Evolutionary conservation across 2,113 vertebrate genomes (phyloP), one percentile per base, ranked within the genome.

Genomic region (Cebidichthys violaceus): DNA sequence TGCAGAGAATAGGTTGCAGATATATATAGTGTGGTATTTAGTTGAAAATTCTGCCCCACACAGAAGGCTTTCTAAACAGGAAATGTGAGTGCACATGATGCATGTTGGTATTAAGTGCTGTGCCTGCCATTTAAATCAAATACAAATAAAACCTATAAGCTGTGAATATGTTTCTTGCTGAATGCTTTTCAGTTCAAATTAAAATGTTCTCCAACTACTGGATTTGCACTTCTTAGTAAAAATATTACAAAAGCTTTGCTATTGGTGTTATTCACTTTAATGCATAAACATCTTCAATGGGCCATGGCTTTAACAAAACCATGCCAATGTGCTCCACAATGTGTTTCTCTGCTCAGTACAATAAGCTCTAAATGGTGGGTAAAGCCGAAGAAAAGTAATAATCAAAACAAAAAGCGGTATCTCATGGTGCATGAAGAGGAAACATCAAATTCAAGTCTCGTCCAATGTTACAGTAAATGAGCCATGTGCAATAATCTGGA

Each of bases 251-350:
- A 35, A 31, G 60, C 41, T 55, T 45, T 64, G 41, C 20, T 33
- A 13, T 31, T 66, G 54, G 20, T 66, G 45, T 47, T 41, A 15
- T 62, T 70, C 50, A 47, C 41, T 52, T 70, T 64, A 52, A 79
- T 60, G 29, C 45, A 64, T 27, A 59, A 70, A 70, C 50, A 70
- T 55, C 75, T 87, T 83, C 83, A 85, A 92, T 89, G 67, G 50
- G 37, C 64, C 55, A 69, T 41, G 60, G 43, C 29, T 75, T 77
- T 61, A 86, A 79, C 65, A 73, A 31, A 65, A n/a, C 52, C 62
- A 67, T 73, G 24, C 82, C 22, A 64, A 78, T 69, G 62, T 39
- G 37, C 62, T 45, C 57, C 31, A 70, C 67, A 55, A 81, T 65
- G 24, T 37, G 43, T 68, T 75, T 33, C 54, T 67, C 62, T 77